Conservation (phyloP, 2,797 vertebrate species). For the Buceros bicornis region DNA sequence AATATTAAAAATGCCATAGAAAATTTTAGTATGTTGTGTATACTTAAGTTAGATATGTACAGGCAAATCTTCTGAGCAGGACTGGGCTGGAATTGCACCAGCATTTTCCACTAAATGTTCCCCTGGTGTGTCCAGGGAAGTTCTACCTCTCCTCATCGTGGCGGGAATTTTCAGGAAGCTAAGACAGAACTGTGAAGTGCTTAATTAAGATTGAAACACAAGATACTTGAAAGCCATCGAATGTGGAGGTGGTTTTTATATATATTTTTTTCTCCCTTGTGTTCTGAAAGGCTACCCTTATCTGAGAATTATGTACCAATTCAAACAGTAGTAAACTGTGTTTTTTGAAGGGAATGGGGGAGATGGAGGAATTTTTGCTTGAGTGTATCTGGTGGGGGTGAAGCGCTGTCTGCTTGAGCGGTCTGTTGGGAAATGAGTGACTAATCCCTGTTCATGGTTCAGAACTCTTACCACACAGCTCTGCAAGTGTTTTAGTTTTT, state of each 20-base stretch:
- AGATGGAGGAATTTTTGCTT: neutral
- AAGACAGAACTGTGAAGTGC: neutral
- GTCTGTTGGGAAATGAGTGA: neutral
- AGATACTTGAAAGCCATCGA: neutral
- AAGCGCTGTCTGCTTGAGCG: neutral
- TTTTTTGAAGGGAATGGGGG: neutral
- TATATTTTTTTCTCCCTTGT: neutral
- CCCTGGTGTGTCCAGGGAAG: neutral
- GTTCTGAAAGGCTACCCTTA: neutral
- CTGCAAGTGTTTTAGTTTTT: neutral
- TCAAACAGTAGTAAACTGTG: neutral
- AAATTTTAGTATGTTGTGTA: neutral
- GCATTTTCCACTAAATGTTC: neutral
- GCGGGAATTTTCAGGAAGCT: neutral
- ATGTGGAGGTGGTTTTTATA: neutral
- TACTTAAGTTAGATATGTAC: neutral
- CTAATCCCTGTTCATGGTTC: neutral
- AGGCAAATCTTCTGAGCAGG: neutral
- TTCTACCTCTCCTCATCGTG: neutral
- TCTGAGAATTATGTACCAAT: neutral
- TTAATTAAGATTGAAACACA: neutral
- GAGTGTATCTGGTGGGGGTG: neutral
- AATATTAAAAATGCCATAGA: neutral
- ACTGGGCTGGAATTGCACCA: neutral
- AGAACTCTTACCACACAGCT: neutral